These are phyloP conservation scores for Amphiduros pacificus DNA, from an alignment of 2,888 invertebrate species.

Conservation along the genomic window DNA sequence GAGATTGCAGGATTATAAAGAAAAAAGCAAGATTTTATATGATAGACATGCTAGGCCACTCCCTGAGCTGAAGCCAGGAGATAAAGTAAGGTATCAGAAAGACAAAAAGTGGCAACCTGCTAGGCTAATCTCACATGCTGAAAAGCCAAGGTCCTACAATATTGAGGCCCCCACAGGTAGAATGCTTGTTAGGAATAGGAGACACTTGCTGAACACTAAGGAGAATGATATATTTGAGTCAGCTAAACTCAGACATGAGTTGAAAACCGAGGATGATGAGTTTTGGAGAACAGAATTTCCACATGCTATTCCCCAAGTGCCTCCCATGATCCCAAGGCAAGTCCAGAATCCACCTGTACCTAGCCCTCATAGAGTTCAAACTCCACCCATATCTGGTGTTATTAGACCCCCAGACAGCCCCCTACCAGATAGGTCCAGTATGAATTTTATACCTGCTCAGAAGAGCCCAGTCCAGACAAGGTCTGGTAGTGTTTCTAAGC, in stretches of 20 bases:
- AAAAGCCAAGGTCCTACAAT: background rate
- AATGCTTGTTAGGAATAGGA: background rate
- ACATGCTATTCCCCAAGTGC: too few species aligned
- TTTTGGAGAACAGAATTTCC: too few species aligned
- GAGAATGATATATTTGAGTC: background rate
- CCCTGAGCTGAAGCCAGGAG: background rate
- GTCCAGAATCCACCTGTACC: too few species aligned
- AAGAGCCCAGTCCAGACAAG: background rate
- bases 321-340: too few species aligned
- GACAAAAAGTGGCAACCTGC: background rate
- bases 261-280: too few species aligned
- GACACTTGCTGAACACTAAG: background rate
- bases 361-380: too few species aligned
- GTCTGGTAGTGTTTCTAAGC: background rate
- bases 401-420: too few species aligned
- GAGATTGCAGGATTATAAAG: background rate
- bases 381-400: too few species aligned
- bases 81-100: background rate
- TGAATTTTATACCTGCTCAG: too few species aligned
- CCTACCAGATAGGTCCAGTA: too few species aligned
- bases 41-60: background rate
- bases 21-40: background rate
- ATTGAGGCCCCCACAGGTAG: background rate
- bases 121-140: background rate
- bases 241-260: background rate